These are phyloP conservation scores for Nasonia vitripennis DNA, from an alignment of 1,140 invertebrate genomes.

Conservation along the genomic window DNA sequence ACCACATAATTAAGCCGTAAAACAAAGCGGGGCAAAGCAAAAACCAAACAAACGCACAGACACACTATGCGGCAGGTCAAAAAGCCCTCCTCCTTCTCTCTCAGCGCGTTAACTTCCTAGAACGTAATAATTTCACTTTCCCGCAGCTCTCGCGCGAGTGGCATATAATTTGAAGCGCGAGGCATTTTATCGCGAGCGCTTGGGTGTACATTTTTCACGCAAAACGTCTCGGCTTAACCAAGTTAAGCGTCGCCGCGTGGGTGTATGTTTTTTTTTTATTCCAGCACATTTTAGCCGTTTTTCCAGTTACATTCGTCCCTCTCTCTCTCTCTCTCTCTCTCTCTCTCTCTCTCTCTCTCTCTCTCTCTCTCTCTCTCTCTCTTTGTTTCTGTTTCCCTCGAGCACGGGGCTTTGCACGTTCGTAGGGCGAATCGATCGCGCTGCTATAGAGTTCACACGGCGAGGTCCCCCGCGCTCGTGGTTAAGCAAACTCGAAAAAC, in stretches of 20 bases:
- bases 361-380: no score
- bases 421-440: constrained; percentile 5
- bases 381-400: neutral
- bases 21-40: no score
- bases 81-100: neutral
- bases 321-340: neutral
- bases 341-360: no score
- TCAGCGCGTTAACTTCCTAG: neutral
- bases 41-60: no score
- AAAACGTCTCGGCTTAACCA: neutral
- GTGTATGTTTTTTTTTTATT: no score
- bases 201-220: neutral
- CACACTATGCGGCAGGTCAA: no score
- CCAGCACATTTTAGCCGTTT: neutral
- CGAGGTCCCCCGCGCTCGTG: neutral
- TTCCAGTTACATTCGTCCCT: neutral
- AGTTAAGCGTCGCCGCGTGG: neutral
- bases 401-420: neutral
- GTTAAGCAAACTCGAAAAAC: constrained; percentile 14
- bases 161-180: constrained; percentile 4
- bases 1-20: no score
- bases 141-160: neutral
- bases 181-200: neutral
- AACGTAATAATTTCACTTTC: neutral
- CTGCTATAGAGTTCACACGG: neutral